Evolutionary conservation across 1,140 invertebrate genomes (phyloP), one percentile per base, ranked within the genome.

Genomic region (Diuraphis noxia): DNA sequence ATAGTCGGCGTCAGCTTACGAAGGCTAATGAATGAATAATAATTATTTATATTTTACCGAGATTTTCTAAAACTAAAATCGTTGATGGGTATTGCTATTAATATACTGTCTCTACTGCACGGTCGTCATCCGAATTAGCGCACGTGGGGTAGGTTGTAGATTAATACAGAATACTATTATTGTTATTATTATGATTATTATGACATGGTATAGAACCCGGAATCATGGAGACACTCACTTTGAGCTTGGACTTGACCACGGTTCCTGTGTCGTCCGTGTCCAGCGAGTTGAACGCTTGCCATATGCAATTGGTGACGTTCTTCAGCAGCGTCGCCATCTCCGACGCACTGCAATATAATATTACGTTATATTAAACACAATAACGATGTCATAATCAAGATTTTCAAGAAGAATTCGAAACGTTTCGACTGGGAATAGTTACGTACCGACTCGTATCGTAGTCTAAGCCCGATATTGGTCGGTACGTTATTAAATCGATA

Each of bases 161-260:
- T 63, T 13, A 30, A 30, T 72, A 72, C 17, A 56, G 43, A 46
- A 9, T 56, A 56, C 0, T 56, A 30, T 56, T 9, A 63, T n/a
- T n/a, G n/a, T n/a, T n/a, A n/a, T n/a, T n/a, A n/a, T n/a, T n/a
- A n/a, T n/a, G n/a, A n/a, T n/a, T 63, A 30, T n/a, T 9, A 10
- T 40, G 13, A 81, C 23, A 8, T 81, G 17, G 13, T 81, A 79
- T 0, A 79, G 19, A 81, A 36, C 36, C 4, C 30, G 19, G 30
- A 82, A 0, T 30, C 30, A 79, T 25, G 23, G 25, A 40, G 41
- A n/a, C n/a, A 92, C 92, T 94, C 93, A 97, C 96, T 95, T 97
- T 97, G 92, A 97, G 94, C 93, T 96, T 96, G 0, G 96, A 96
- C 94, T 97, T 97, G 88, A 96, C 95, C 34, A 96, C 96, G 79